Percentiles rank a stretch among this genome's conserved stretches.
Conservation (phyloP, 2,113 vertebrate genomes). For the Lophochroa leadbeateri region DNA sequence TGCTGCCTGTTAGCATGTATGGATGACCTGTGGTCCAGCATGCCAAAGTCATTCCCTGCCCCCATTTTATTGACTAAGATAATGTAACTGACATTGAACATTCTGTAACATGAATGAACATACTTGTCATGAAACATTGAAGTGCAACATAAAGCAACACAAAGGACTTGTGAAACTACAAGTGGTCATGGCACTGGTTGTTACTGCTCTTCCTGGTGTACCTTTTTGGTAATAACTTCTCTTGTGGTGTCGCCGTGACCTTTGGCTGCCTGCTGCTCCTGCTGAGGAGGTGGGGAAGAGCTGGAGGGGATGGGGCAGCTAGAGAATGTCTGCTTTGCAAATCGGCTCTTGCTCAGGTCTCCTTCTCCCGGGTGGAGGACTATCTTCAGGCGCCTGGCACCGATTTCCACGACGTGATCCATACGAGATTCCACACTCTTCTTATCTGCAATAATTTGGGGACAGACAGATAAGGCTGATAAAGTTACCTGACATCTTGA, state of each 20-base stretch:
- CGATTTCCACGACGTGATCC: neutral
- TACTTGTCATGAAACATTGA: accelerated
- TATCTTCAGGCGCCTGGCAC: accelerated
- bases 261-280: neutral
- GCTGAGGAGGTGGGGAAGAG: neutral
- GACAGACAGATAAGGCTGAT: neutral
- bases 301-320: accelerated
- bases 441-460: neutral
- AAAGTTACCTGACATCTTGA: no score
- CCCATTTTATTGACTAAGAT: neutral
- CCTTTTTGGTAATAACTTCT: slow-evolving; percentile 26
- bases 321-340: accelerated
- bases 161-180: neutral
- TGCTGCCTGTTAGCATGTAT: accelerated
- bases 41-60: neutral
- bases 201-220: neutral
- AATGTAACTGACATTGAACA: accelerated
- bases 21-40: neutral
- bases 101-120: neutral
- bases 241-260: accelerated
- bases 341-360: accelerated
- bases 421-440: neutral
- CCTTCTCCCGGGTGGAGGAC: neutral
- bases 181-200: accelerated
- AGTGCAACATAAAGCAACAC: neutral